phyloP scores from a whole-genome alignment of 2,888 invertebrate species.

The Noctua janthina region DNA sequence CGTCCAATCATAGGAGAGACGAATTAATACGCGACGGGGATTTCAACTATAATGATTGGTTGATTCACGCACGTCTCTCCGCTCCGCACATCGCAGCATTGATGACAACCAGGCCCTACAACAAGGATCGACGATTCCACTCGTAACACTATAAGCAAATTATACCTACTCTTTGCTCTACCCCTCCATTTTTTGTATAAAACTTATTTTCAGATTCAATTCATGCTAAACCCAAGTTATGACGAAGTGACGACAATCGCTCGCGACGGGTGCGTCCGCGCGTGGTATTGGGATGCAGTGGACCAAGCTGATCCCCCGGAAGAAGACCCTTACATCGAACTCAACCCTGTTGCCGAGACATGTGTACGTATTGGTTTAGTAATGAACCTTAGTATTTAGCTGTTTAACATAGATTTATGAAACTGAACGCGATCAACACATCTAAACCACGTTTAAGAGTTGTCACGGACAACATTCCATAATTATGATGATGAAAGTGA shows the following conservation, averaged over 20 bases:
- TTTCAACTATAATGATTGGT: not conserved
- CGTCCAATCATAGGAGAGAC: not conserved
- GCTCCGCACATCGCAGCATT: not conserved
- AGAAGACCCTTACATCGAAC: slow-evolving; percentile 94
- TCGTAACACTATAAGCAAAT: not conserved
- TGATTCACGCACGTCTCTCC: not conserved
- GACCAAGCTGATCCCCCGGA: slow-evolving; percentile 96
- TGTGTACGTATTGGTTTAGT: slow-evolving; percentile 79
- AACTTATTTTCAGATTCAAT: slow-evolving; percentile 80
- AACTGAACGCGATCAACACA: not conserved
- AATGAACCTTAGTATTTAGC: not conserved
- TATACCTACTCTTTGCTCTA: not conserved
- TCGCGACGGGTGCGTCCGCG: slow-evolving; percentile 94
- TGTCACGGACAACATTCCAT: not conserved
- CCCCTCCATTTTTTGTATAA: not conserved
- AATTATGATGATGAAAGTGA: not conserved
- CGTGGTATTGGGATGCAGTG: slow-evolving; percentile 98
- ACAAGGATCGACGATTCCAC: not conserved
- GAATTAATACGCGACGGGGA: not conserved
- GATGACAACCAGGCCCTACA: not conserved
- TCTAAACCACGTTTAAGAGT: not conserved
- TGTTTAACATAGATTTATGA: not conserved
- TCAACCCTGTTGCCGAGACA: slow-evolving; percentile 96
- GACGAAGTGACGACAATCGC: slow-evolving; percentile 89
- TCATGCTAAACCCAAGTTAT: slow-evolving; percentile 85